Conservation (phyloP, 2,113 vertebrate genomes). For the Proterorhinus semilunaris region DNA sequence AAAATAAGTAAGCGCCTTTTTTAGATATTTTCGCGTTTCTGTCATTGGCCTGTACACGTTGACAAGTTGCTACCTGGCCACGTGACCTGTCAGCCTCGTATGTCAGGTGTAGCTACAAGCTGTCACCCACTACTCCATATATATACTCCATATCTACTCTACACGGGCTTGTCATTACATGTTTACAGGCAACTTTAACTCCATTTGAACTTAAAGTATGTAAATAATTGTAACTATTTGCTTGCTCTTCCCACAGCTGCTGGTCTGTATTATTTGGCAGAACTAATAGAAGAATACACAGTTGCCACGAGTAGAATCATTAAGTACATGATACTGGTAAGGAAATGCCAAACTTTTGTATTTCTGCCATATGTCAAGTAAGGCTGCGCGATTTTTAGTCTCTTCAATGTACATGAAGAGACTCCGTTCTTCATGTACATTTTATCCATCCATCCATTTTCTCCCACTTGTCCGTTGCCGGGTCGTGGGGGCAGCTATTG, state of each 20-base stretch:
- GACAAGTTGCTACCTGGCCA: constrained; percentile 22
- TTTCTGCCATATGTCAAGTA: too few species aligned
- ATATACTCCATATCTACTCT: not conserved
- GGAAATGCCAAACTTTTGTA: constrained; percentile 16
- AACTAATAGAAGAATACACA: constrained; percentile 95
- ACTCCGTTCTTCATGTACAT: too few species aligned
- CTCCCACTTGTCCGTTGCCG: too few species aligned
- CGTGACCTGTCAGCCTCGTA: constrained; percentile 28
- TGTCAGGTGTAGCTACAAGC: constrained; percentile 28
- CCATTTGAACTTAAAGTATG: not conserved
- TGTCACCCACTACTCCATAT: not conserved
- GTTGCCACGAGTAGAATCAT: constrained; percentile 93
- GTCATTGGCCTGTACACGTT: constrained; percentile 24
- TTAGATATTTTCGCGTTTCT: not conserved
- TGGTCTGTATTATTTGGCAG: constrained; percentile 93
- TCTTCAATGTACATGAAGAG: too few species aligned
- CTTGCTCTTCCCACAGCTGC: constrained; percentile 76
- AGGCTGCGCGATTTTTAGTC: too few species aligned
- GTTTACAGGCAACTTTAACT: not conserved
- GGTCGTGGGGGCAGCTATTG: too few species aligned
- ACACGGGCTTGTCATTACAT: not conserved
- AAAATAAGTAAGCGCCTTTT: not conserved
- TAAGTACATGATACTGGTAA: constrained; percentile 98
- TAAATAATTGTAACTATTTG: not conserved
- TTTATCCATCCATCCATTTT: too few species aligned